Evolutionary conservation across 2,797 vertebrate genomes (phyloP), one percentile per base, ranked within the genome.

Genomic region (Peromyscus nudipes): DNA sequence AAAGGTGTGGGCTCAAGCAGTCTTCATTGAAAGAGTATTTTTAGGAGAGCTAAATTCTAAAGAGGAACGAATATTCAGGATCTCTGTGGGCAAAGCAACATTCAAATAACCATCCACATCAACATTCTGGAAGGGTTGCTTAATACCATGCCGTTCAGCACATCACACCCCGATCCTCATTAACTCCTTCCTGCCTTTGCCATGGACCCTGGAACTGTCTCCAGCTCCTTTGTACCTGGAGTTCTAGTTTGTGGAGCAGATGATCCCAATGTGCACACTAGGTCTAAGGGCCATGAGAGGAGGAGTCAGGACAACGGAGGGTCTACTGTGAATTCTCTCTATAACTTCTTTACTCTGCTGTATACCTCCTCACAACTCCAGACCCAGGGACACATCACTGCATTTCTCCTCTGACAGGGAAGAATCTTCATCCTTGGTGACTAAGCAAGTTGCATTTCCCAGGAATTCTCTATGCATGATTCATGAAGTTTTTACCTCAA

Each of bases 61-160:
- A 92, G 73, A 97, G 88, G 49, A 0, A 0, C 79, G 97, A 95
- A 97, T 94, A 96, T 87, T 97, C 0, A 79, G 88, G 23, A 96
- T 91, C 93, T 96, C 93, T 91, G 65, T 23, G 94, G 46, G 76
- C 57, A 85, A 95, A 31, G 49, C 0, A 91, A 86, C 27, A 89
- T 62, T 65, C 17, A 91, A 98, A 95, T 71, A 98, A 98, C 86
- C 21, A 89, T 62, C 60, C 17, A 91, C 97, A 95, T 71, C 98
- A 98, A 98, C 91, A 96, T 73, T 96, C 75, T 93, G 89, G 98
- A 98, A 92, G 76, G 40, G 93, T 96, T 97, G 91, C 96, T 98
- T 98, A 97, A 97, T 93, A 97, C 0, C 86, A 79, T 67, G 92
- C 83, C 93, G 81, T 91, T 97, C 98, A 97, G 97, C 96, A 98